phyloP scores from a whole-genome alignment of 1,140 invertebrate species.

The Popillia japonica region DNA sequence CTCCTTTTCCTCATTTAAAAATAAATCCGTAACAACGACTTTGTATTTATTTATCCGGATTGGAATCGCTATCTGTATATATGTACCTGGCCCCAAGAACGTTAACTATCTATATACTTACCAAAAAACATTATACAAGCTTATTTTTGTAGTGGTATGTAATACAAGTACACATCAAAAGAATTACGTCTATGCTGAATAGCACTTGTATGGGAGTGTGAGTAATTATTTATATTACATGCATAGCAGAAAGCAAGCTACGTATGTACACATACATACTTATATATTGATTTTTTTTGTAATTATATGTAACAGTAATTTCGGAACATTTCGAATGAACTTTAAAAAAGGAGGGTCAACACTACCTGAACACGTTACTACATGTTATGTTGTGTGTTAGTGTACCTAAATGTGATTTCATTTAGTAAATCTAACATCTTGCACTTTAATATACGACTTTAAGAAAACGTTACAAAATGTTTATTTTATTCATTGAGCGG shows the following conservation, averaged over 20 bases:
- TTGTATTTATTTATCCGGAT: slow-evolving; percentile 31
- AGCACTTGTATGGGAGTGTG: neutral
- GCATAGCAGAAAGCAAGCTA: neutral
- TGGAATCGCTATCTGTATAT: neutral
- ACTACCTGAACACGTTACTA: too few species aligned
- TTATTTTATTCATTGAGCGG: too few species aligned
- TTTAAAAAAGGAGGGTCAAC: neutral
- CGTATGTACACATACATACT: too few species aligned
- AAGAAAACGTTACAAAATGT: too few species aligned
- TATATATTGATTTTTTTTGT: too few species aligned
- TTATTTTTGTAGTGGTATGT: neutral
- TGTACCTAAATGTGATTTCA: too few species aligned
- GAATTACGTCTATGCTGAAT: slow-evolving; percentile 3
- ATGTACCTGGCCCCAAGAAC: neutral
- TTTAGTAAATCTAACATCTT: too few species aligned
- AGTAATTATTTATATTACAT: neutral
- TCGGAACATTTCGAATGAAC: neutral
- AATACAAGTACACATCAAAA: slow-evolving; percentile 7
- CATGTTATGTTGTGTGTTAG: too few species aligned
- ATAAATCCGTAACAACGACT: slow-evolving; percentile 9
- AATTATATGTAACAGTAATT: too few species aligned
- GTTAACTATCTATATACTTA: neutral
- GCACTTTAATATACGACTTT: too few species aligned
- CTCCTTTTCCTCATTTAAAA: slow-evolving; percentile 3
- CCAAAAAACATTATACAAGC: neutral